Evolutionary conservation across 2,888 invertebrate genomes (phyloP), one percentile per base, ranked within the genome.

Genomic region (Yponomeuta malinellus): DNA sequence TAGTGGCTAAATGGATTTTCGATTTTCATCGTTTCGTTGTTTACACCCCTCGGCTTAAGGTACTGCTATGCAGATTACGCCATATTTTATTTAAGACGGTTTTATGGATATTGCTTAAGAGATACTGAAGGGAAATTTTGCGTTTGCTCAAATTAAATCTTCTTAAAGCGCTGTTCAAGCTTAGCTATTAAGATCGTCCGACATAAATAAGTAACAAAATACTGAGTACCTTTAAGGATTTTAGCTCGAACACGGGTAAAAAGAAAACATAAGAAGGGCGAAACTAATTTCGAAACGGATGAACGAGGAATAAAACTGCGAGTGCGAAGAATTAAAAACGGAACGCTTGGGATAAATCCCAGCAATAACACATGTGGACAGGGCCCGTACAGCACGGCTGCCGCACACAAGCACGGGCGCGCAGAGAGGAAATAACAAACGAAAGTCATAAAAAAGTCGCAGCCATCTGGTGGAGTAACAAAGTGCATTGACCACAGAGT

Each of bases 391-490:
- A 68, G 68, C 48, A 68, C 68, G 48, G 71, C 68, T 76, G 76
- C 52, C 1, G 52, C 15, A 15, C 52, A 12, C 52, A 59, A 8
- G 52, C 52, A 59, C 52, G 52, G 15, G 52, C 52, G 2, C 52
- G 52, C 2, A 59, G 74, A 43, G 73, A 76, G 75, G 76, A 73
- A 77, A 72, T 72, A 72, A 77, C 78, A 76, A 77, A 78, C 78
- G 79, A 76, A 78, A 74, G 79, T 83, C 81, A 84, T 89, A 88
- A 89, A 88, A 88, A 86, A 84, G 84, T 89, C 89, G 74, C 75
- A 72, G 78, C 78, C 88, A 88, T 79, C 78, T 88, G 89, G 82
- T 82, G 82, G 83, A 76, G 81, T 73, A 75, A 78, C 77, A 76
- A 78, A 85, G 78, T 78, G 81, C 81, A 79, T 72, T 76, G 79